These are phyloP conservation scores for Spermophilus dauricus DNA, from an alignment of 2,113 vertebrate genomes.

Conservation along the genomic window DNA sequence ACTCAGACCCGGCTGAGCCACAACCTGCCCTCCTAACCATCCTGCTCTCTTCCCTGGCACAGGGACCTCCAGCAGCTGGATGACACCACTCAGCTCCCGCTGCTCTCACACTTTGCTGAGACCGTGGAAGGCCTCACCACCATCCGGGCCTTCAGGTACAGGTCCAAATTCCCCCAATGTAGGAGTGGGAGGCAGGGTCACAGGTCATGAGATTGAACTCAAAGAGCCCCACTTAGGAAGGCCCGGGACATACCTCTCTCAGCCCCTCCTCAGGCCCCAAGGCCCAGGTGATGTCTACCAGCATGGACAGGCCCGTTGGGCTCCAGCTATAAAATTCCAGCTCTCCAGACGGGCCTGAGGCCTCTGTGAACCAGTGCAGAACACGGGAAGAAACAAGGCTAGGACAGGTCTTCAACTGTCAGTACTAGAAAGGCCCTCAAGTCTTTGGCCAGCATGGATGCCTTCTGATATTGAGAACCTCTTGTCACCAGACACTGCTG, in stretches of 20 bases:
- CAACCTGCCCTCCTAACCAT: not conserved
- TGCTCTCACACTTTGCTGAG: conserved; percentile 98
- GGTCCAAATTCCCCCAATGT: not conserved
- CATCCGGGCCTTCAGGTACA: conserved; percentile 97
- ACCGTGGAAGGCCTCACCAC: conserved; percentile 98
- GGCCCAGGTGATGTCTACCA: not conserved
- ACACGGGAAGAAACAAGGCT: not conserved
- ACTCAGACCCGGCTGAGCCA: not conserved
- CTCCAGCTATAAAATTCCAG: not conserved
- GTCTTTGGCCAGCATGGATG: not conserved
- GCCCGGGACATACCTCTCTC: not conserved
- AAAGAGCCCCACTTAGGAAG: not conserved
- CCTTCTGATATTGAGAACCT: not conserved
- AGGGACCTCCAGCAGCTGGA: conserved; percentile 99
- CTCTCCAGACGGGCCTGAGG: not conserved
- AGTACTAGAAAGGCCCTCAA: not conserved
- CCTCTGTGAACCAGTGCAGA: not conserved
- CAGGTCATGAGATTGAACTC: not conserved
- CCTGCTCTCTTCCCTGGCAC: not conserved
- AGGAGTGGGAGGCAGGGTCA: not conserved
- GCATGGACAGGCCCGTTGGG: too few species aligned
- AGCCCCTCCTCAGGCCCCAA: not conserved
- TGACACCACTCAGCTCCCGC: conserved; percentile 96
- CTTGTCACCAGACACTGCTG: not conserved
- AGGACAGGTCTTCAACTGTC: not conserved